These are phyloP conservation scores for Hoplodrina ambigua DNA, from an alignment of 2,888 invertebrate genomes.

Conservation along the genomic window DNA sequence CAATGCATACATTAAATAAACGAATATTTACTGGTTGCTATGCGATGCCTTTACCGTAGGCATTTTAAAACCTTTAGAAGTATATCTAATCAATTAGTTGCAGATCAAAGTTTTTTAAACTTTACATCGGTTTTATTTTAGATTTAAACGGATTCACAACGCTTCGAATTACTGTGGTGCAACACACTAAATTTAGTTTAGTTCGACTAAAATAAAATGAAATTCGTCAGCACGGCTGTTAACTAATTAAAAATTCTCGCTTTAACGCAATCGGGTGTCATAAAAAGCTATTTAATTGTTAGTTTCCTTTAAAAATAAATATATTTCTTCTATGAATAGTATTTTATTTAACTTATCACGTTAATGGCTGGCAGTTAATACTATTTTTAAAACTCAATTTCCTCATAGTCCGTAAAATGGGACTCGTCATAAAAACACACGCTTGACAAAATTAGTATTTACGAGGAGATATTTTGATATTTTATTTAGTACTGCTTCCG, in stretches of 20 bases:
- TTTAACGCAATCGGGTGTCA: conserved; percentile 23
- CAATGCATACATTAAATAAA: too few species aligned
- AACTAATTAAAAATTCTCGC: conserved; percentile 49
- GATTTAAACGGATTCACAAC: conserved; percentile 24
- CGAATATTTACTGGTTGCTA: neutral
- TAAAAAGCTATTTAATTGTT: conserved; percentile 18
- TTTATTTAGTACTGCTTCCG: too few species aligned
- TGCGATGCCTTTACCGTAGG: neutral
- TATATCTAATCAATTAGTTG: conserved; percentile 13
- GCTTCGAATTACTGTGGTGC: conserved; percentile 46
- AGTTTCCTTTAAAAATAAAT: conserved; percentile 4
- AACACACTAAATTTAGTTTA: conserved; percentile 38
- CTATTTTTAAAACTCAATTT: conserved; percentile 5
- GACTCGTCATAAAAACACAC: neutral
- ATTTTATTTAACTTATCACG: neutral
- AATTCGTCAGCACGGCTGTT: conserved; percentile 28
- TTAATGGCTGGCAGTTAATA: neutral
- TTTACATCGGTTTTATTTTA: conserved; percentile 26
- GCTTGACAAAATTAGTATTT: neutral
- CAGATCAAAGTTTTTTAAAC: neutral
- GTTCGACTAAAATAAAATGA: conserved; percentile 25
- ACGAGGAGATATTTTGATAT: too few species aligned
- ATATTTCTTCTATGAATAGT: neutral
- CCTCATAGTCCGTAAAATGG: neutral
- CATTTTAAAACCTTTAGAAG: neutral